A percentile compares a stretch with the other conserved stretches of the same genome.
Evolutionary conservation across 2,888 invertebrate genomes (phyloP).

Genomic region (Drosophila nr. perissopoda): DNA sequence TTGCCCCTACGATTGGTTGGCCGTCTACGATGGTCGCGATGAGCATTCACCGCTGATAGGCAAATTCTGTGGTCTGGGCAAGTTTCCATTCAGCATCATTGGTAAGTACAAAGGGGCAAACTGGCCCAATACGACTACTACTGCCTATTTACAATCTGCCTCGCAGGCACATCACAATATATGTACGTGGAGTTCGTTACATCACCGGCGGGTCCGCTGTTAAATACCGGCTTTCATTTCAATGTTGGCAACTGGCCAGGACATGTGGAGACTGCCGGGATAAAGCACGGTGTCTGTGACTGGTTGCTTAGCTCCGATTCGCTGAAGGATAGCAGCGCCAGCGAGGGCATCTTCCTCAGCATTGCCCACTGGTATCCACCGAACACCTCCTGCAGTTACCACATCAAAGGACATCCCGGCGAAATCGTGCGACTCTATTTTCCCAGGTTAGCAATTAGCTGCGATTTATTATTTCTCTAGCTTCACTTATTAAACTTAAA

Average conservation of each 20-base stretch:
- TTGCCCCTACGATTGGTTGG: slow-evolving; percentile 95
- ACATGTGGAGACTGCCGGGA: slow-evolving; percentile 95
- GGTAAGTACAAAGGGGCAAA: slow-evolving; percentile 84
- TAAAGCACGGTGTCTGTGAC: slow-evolving; percentile 93
- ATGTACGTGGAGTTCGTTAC: slow-evolving; percentile 95
- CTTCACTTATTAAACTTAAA: background rate
- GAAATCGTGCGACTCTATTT: slow-evolving; percentile 96
- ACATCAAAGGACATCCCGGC: slow-evolving; percentile 93
- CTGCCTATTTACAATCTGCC: slow-evolving; percentile 13
- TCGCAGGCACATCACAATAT: slow-evolving; percentile 91
- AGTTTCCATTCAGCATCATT: slow-evolving; percentile 96
- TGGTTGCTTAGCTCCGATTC: slow-evolving; percentile 94
- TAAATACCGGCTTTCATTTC: slow-evolving; percentile 97
- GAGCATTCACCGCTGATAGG: slow-evolving; percentile 94
- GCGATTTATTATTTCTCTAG: background rate
- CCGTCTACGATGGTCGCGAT: slow-evolving; percentile 95
- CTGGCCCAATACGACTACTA: slow-evolving; percentile 12
- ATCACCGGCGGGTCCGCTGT: slow-evolving; percentile 94
- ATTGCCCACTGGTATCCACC: slow-evolving; percentile 98
- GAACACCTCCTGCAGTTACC: slow-evolving; percentile 95
- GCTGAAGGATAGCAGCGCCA: slow-evolving; percentile 90
- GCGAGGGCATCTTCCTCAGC: slow-evolving; percentile 95
- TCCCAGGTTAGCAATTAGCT: slow-evolving; percentile 88
- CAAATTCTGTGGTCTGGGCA: slow-evolving; percentile 96
- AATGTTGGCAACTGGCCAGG: slow-evolving; percentile 98